Evolutionary conservation across 2,888 invertebrate species (phyloP).

Genomic region (Pollenia labialis): DNA sequence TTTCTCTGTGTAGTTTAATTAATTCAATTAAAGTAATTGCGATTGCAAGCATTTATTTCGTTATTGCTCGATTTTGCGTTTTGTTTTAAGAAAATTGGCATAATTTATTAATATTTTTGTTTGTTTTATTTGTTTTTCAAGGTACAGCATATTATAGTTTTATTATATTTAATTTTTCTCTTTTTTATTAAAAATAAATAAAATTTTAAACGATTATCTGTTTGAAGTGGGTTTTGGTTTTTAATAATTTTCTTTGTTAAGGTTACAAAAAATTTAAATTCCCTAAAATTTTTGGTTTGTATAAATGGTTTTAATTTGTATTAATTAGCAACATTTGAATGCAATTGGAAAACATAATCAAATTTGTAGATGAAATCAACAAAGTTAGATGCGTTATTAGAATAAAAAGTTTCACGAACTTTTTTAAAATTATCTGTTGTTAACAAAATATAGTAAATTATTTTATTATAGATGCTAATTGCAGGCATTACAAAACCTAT

Average conservation of each 20-base stretch:
- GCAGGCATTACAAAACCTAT: too few species aligned
- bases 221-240: constrained; percentile 69
- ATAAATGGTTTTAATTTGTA: constrained; percentile 21
- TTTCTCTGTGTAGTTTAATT: constrained; percentile 68
- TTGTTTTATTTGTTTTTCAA: constrained; percentile 55
- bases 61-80: constrained; percentile 53
- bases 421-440: too few species aligned
- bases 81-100: constrained; percentile 69
- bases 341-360: constrained; percentile 8
- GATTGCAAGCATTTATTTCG: constrained; percentile 51
- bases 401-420: too few species aligned
- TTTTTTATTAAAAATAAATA: constrained; percentile 40
- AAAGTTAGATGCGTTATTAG: neutral
- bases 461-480: too few species aligned
- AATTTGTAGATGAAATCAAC: neutral
- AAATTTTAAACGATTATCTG: constrained; percentile 69
- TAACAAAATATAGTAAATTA: too few species aligned
- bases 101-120: constrained; percentile 39
- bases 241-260: constrained; percentile 37
- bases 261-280: constrained; percentile 65
- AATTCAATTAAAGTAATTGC: constrained; percentile 69
- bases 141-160: constrained; percentile 68
- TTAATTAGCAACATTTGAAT: constrained; percentile 22
- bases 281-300: constrained; percentile 59
- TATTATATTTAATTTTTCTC: constrained; percentile 22